Base-by-base conservation (phyloP, 2,797 vertebrate species). In the Chaenodraco wilsoni region DNA sequence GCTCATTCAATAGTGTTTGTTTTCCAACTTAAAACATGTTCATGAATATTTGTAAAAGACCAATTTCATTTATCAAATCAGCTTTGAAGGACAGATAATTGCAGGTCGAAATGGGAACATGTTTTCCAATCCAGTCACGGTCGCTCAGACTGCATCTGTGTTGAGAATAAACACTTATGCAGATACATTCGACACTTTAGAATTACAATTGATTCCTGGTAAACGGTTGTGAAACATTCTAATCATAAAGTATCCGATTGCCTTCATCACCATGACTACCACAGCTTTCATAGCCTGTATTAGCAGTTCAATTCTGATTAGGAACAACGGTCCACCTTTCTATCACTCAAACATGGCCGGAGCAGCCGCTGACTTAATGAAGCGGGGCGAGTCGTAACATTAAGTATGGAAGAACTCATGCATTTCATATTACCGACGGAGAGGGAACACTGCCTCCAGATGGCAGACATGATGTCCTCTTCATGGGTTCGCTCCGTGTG, bases 341-440 rank as follows among this genome's bases (percentile, higher is more conserved):
- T 2, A 23, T 7, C 27, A 55, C 5, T 55, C 13, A 21, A 21
- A 61, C 17, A 33, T 7, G 3, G 15, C 2, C 12, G 16, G 40
- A 44, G 37, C 21, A 45, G 21, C 58, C 41, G n/a, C 11, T 45
- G 33, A 50, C 16, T 6, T 17, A 2, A 1, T 52, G 48, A 16
- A 65, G 48, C 9, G 2, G 6, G 27, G 27, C 44, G 33, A 58
- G 55, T 52, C 7, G 8, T 31, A 46, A 71, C 40, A 45, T 65
- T 40, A 65, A 70, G 31, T 37, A 21, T 17, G 49, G 70, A 46
- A 19, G 40, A 19, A 27, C 52, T 49, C 23, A 23, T 31, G n/a
- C n/a, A 63, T 58, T 69, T 69, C 9, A 31, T 41, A 40, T 23
- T 31, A 52, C 43, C 19, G 33, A 59, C 1, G 1, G 16, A 8